phyloP scores from a whole-genome alignment of 2,888 invertebrate species.

The Spodoptera exigua region DNA sequence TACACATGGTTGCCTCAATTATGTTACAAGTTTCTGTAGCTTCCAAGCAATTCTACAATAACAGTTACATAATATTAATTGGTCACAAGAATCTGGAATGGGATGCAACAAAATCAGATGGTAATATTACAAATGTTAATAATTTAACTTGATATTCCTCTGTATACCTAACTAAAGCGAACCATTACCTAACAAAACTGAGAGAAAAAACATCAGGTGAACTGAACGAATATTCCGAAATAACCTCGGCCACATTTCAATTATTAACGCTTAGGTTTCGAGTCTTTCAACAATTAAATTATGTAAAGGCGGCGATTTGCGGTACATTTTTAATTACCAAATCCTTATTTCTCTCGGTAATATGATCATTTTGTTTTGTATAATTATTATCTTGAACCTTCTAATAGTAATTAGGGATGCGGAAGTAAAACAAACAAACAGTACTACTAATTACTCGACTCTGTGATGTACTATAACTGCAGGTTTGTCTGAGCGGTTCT shows the following conservation, averaged over 20 bases:
- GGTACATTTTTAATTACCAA: conserved; percentile 48
- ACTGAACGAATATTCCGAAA: conserved; percentile 15
- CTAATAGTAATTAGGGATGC: background rate
- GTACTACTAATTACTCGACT: background rate
- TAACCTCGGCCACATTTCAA: conserved; percentile 37
- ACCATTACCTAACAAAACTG: conserved; percentile 8
- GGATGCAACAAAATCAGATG: too few relatives aligned
- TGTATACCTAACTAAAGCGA: too few relatives aligned
- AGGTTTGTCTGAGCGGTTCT: too few relatives aligned
- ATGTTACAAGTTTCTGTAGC: too few relatives aligned
- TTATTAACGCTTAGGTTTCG: conserved; percentile 45
- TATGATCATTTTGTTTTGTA: conserved; percentile 23
- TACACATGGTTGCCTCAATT: too few relatives aligned
- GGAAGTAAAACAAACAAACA: background rate
- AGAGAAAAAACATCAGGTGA: conserved; percentile 14
- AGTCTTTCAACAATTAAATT: conserved; percentile 51
- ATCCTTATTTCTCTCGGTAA: conserved; percentile 18
- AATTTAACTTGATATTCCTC: too few relatives aligned
- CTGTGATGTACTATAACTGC: background rate
- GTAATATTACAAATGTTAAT: too few relatives aligned
- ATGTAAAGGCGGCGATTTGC: conserved; percentile 27
- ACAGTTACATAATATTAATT: too few relatives aligned
- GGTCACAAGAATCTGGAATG: too few relatives aligned
- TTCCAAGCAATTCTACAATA: too few relatives aligned
- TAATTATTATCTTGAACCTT: background rate